These are phyloP conservation scores for Philotrypesis tridentata DNA, from an alignment of 1,140 invertebrate species.

Conservation along the genomic window DNA sequence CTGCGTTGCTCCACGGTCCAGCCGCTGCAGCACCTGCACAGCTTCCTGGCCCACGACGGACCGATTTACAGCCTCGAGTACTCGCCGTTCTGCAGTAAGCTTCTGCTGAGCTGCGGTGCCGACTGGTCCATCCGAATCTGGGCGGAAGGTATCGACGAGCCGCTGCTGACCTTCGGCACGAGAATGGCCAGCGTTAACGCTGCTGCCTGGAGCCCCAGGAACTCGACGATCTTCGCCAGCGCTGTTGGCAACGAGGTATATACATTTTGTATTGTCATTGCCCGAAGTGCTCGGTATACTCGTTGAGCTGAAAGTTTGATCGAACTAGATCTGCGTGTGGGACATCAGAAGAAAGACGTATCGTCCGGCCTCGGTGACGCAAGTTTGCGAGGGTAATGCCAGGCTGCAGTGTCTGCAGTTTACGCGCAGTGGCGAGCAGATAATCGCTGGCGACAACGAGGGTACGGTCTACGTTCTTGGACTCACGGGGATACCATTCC, in stretches of 20 bases:
- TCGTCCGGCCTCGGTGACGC: conserved; percentile 77
- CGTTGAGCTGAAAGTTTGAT: too few species aligned
- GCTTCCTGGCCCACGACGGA: conserved; percentile 85
- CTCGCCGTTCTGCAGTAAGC: conserved; percentile 84
- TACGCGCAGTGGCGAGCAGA: conserved; percentile 78
- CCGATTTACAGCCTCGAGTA: conserved; percentile 84
- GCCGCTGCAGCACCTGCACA: conserved; percentile 79
- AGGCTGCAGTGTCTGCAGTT: conserved; percentile 71
- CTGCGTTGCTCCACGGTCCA: conserved; percentile 83
- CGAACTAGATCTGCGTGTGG: conserved; percentile 82
- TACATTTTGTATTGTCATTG: not conserved
- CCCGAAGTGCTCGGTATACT: too few species aligned
- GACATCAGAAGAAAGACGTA: conserved; percentile 80
- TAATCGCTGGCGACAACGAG: conserved; percentile 78
- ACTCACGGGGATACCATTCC: conserved; percentile 80
- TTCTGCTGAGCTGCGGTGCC: conserved; percentile 88
- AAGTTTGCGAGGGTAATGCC: conserved; percentile 57
- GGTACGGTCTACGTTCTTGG: conserved; percentile 79
- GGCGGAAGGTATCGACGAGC: conserved; percentile 79
- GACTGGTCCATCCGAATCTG: conserved; percentile 88
- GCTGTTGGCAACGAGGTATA: conserved; percentile 77
- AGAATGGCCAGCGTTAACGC: conserved; percentile 77
- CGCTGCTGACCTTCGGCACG: conserved; percentile 77
- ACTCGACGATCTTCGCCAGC: conserved; percentile 87
- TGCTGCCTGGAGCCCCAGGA: conserved; percentile 86